Evolutionary conservation across 2,888 invertebrate genomes (phyloP), one percentile per base, ranked within the genome.

Genomic region (Hirtodrosophila histrioides): DNA sequence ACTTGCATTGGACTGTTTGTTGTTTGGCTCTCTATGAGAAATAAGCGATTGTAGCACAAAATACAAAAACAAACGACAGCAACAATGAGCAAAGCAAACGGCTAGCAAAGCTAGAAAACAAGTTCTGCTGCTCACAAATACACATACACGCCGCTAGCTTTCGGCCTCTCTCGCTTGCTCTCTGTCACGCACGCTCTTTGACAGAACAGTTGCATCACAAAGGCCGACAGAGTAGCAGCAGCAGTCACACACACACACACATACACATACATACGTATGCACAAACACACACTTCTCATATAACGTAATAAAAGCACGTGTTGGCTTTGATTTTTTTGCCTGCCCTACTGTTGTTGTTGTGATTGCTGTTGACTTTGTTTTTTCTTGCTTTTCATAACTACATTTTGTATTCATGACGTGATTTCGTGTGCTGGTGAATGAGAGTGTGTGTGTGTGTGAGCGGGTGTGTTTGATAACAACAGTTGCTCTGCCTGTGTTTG

Each of bases 231-330:
- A 44, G 43, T 53, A 69, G 49, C 53, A 17, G 17, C 17, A 17
- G 17, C 41, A 31, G 44, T 39, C 29, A 27, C 31, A 41, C 37
- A 62, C 36, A 60, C 41, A 63, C 60, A 53, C 29, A 27, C 31
- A 41, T 35, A 62, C 36, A 60, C 41, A 63, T 60, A 53, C 29
- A 41, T 35, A 62, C 49, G 55, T 17, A 54, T 24, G 27, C 41
- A 27, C 51, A 41, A 3, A 58, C 46, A 48, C 54, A 60, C 49
- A 53, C 62, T 56, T 17, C 17, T 17, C 66, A 43, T 53, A 56
- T 70, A 88, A 75, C 84, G 85, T 88, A 88, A 90, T 87, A 88
- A 88, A 90, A 90, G 89, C 89, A 89, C 89, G 89, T 89, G 89
- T 89, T 90, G 89, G 74, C 78, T 86, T 88, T 88, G 85, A 67